These are phyloP conservation scores for Penaeus japonicus DNA, from an alignment of 1,140 invertebrate genomes.

Conservation along the genomic window DNA sequence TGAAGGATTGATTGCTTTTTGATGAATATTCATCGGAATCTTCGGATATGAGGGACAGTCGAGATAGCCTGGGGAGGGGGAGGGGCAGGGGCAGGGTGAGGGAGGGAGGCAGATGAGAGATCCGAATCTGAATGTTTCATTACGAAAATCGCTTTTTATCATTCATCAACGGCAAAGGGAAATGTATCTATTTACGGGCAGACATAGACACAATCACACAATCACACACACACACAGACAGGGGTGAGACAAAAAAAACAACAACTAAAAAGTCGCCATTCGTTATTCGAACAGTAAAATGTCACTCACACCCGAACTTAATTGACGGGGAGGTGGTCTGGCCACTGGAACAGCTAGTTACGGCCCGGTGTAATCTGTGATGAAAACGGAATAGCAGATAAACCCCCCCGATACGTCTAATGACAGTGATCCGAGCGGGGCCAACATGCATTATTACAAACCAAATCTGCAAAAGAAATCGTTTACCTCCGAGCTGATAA, in stretches of 20 bases:
- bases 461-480: slow-evolving; percentile 46
- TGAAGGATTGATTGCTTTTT: slow-evolving; percentile 29
- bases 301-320: slow-evolving; percentile 46
- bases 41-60: background rate
- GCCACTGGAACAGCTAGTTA: slow-evolving; percentile 2
- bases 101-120: too few species aligned
- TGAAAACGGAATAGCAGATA: slow-evolving; percentile 46
- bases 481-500: slow-evolving; percentile 48
- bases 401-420: slow-evolving; percentile 45
- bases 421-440: slow-evolving; percentile 40
- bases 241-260: too few species aligned
- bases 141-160: too few species aligned
- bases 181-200: too few species aligned
- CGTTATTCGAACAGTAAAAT: slow-evolving; percentile 39
- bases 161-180: too few species aligned
- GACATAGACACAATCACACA: too few species aligned
- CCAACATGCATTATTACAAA: slow-evolving; percentile 52
- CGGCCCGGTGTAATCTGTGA: slow-evolving; percentile 35
- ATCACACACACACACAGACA: too few species aligned
- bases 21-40: slow-evolving; percentile 18
- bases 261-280: slow-evolving; percentile 37
- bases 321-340: slow-evolving; percentile 36
- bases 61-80: too few species aligned
- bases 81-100: too few species aligned
- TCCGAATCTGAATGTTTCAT: too few species aligned